phyloP scores from a whole-genome alignment of 2,113 vertebrate species.

The Hyaena hyaena region DNA sequence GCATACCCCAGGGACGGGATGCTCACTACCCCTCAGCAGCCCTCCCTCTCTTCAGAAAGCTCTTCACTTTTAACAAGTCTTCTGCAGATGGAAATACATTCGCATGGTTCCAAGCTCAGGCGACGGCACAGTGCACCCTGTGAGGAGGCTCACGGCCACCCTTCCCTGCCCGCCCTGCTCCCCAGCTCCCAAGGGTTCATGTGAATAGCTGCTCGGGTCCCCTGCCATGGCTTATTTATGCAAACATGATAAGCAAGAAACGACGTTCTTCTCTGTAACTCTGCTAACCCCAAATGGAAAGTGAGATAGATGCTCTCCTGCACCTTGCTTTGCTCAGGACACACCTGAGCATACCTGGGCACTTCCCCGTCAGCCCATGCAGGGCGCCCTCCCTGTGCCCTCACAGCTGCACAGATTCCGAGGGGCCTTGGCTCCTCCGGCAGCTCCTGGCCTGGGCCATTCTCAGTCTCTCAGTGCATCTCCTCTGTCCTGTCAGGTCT shows the following conservation, averaged over 20 bases:
- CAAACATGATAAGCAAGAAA: no score
- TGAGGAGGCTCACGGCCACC: neutral
- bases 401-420: neutral
- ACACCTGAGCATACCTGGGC: neutral
- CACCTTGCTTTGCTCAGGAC: neutral
- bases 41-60: neutral
- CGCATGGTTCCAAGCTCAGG: neutral
- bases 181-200: neutral
- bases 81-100: neutral
- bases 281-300: no score
- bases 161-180: neutral
- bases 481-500: no score
- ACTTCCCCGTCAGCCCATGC: neutral
- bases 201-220: rapidly evolving
- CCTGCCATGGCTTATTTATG: no score
- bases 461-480: rapidly evolving
- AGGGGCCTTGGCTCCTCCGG: neutral
- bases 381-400: neutral
- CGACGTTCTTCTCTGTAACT: no score
- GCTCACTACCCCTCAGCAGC: no score
- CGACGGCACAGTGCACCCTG: neutral
- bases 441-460: neutral
- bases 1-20: neutral
- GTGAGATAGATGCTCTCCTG: neutral
- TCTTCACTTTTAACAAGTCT: neutral